Base-by-base conservation (phyloP, 2,113 vertebrate genomes). In the Anarhynchus alexandrinus region DNA sequence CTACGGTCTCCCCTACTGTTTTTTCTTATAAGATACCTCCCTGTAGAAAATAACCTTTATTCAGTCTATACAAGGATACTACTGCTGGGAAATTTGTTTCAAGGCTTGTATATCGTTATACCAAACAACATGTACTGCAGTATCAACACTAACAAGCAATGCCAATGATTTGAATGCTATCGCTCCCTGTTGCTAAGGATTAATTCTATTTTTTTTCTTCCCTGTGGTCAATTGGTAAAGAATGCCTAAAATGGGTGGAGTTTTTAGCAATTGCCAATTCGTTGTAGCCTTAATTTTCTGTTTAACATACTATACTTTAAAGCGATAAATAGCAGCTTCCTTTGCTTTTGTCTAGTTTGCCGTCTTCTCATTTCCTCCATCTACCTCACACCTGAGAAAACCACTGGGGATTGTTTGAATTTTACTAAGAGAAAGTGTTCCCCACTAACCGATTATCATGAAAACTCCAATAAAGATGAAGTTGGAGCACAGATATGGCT, bases 11-110 rank as follows among this genome's bases (percentile, higher is more conserved):
- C 98, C 98, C 98, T 98, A 97, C 98, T 98, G 98, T 98, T 98
- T 98, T 98, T 98, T 98, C 98, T 98, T 98, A 98, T 98, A 98
- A 98, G 98, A 98, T 98, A 98, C 97, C 97, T 98, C 97, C 93
- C 98, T 98, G 98, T 98, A 98, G 98, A 98, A 99, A 99, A 98
- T 97, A 98, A 98, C 98, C 98, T 98, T 99, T 99, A 98, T 99
- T 98, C 98, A 98, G 97, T 98, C 98, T 98, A 96, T 98, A 98
- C 98, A 98, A 98, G 98, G 98, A 97, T 98, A 97, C 98, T 82
- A 95, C 98, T 98, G 98, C 98, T 98, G 98, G 89, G 98, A 98
- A 98, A 98, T 98, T 98, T 98, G 97, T 98, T 98, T 98, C 97
- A 88, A 97, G 97, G 78, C 97, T 98, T 98, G 97, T 98, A 97